Base-by-base conservation (phyloP, 2,797 vertebrate species). In the Forpus xanthops region DNA sequence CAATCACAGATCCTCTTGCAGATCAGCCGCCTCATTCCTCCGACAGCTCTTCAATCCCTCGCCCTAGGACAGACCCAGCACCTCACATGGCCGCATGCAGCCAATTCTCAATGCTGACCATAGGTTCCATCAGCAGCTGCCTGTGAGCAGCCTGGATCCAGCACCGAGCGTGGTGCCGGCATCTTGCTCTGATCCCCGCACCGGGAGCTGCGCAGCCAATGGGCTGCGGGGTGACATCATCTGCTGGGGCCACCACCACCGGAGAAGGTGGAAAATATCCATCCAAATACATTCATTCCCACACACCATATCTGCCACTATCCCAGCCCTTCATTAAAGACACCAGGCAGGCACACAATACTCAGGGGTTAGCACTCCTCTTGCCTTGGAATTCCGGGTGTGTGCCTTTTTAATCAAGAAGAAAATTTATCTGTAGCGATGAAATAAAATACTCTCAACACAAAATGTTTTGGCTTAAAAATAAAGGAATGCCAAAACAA, bases 1-100 rank as follows among this genome's bases (percentile, higher is more conserved):
- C 99, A 99, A 98, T 99, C 99, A 98, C 99, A 99, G 98, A 99
- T 99, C 97, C 98, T 98, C 98, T 99, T 98, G 98, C 99, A 99
- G 98, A 99, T 99, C 97, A 99, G 98, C 78, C 99, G 98, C 98
- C 99, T 99, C 99, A 99, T 99, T 98, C 98, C 98, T 98, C 98
- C 98, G 97, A 97, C 84, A 94, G 87, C 97, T 96, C 95, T 96
- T 93, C 98, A 93, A 95, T 96, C 95, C 97, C 98, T 98, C 96
- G 97, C 97, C 96, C 97, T 96, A 97, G 95, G 96, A 98, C 47
- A 15, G 94, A 94, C 96, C 96, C 95, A 95, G 94, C 74, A 95
- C 87, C 89, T 98, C 97, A 98, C 98, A 98, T 98, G 98, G 98
- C 98, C 98, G 92, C 96, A 89, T 2, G 75, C 87, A 91, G 89